Evolutionary conservation across 1,140 invertebrate species (phyloP).

Genomic region (Drosophila trapezifrons): DNA sequence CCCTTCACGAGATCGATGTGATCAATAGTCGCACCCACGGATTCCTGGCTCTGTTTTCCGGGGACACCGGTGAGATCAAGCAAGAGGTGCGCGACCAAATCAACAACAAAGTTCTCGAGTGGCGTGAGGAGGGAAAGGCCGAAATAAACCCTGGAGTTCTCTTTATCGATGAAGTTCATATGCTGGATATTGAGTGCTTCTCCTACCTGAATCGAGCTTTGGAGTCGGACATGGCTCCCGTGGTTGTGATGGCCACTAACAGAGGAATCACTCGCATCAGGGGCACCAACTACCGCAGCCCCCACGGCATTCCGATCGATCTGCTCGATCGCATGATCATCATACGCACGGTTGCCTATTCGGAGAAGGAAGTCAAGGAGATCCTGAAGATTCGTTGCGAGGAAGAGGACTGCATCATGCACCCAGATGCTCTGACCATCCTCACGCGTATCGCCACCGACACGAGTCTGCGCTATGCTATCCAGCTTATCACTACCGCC

Average conservation of each 20-base stretch:
- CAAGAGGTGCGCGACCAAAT: constrained; percentile 99
- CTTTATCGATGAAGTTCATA: constrained; percentile 97
- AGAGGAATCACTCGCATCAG: constrained; percentile 97
- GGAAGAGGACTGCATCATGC: constrained; percentile 98
- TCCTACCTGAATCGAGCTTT: constrained; percentile 98
- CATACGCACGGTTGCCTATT: constrained; percentile 95
- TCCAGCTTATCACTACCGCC: constrained; percentile 98
- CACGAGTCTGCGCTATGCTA: constrained; percentile 98
- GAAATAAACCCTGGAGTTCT: constrained; percentile 98
- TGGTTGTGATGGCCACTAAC: constrained; percentile 99
- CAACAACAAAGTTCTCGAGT: constrained; percentile 98
- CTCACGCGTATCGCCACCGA: constrained; percentile 96
- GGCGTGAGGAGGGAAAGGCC: constrained; percentile 99
- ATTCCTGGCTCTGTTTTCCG: constrained; percentile 98
- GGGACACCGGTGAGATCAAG: constrained; percentile 99
- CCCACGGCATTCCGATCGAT: constrained; percentile 98
- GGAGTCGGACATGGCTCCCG: constrained; percentile 98
- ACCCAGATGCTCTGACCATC: constrained; percentile 94
- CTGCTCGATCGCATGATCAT: constrained; percentile 98
- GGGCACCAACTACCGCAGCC: constrained; percentile 96
- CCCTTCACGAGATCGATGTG: constrained; percentile 99
- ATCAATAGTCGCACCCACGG: constrained; percentile 99
- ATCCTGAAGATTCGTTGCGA: constrained; percentile 97
- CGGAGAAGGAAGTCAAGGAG: constrained; percentile 94
- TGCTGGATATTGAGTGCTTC: constrained; percentile 99